Base-by-base conservation (phyloP, 2,888 invertebrate species). In the Aleiodes leptofemur region DNA sequence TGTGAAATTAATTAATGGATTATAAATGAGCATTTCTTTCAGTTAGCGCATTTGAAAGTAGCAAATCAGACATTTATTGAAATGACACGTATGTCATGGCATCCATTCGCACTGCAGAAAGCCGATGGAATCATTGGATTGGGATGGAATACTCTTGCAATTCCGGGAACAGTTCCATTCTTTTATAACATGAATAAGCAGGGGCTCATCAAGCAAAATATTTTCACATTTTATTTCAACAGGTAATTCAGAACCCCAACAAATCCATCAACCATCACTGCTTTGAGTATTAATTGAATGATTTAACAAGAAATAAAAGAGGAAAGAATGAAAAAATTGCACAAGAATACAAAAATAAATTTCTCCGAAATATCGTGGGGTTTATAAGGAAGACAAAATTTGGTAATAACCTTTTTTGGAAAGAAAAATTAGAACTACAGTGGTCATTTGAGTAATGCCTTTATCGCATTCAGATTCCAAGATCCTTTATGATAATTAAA, bases 71-170 rank as follows among this genome's bases (percentile, higher is more conserved):
- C 92, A n/a, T 95, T 95, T 89, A 93, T 93, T 14, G 95, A 95
- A 89, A 94, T 95, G 76, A 91, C 91, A 0, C 88, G 90, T 73
- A 91, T 95, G 83, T 94, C 95, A 2, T 91, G 92, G 53, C 59
- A 77, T 6, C 91, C 92, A 2, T 94, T 94, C 85, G 89, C 93
- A 14, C 92, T 93, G 57, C 92, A 92, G 72, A 94, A 93, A 89
- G 93, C 94, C 81, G 95, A 95, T 88, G 94, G 95, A 8, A 92
- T 95, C 76, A 90, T 95, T 55, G 95, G 95, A 56, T 89, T 95
- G 86, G 94, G 91, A 2, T 92, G 92, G 81, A 88, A 90, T 77
- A 87, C 89, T 0, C 90, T 93, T 73, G 90, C 92, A 16, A 7
- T 76, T 4, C 91, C 91, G 78, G 88, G 90, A 53, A 92, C 93